Base-by-base conservation (phyloP, 1,140 invertebrate genomes). In the Scaptomyza pallida region DNA sequence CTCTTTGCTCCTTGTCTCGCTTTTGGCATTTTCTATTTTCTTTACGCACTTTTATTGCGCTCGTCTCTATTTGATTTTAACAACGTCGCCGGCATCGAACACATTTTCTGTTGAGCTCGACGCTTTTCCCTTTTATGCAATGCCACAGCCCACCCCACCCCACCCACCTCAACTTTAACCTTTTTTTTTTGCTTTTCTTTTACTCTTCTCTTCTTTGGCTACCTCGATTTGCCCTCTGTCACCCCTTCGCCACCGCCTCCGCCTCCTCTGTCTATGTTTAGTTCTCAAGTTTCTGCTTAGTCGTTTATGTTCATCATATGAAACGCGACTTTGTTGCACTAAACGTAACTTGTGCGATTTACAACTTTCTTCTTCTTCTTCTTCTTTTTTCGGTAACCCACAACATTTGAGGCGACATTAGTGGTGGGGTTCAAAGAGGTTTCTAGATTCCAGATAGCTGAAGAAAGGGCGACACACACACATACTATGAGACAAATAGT, bases 11-110 rank as follows among this genome's bases (percentile, higher is more conserved):
- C 23, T 48, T 54, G 15, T 54, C 17, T 19, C 26, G 21, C 44
- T 55, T 57, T 71, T 47, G 61, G 56, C 50, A 61, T 82, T n/a
- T 83, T 79, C 77, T 81, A 78, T 88, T 81, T 68, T 67, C 65
- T 64, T 64, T 81, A 86, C 81, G 81, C 81, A 86, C 81, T 88
- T 86, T 86, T 86, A 86, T 88, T 86, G 81, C 77, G 81, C 77
- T 65, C 54, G 65, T 74, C 59, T 75, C 75, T 75, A 71, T 77
- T 77, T 88, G 85, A 81, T 88, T 88, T 88, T 80, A 81, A 86
- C 81, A 86, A 86, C 81, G 75, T 81, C 79, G 71, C 72, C 80
- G 78, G 76, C 75, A 85, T 73, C 72, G 56, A 81, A 74, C 35
- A n/a, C n/a, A n/a, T 54, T 55, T 55, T 55, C 37, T 43, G 81